Evolutionary conservation across 1,140 invertebrate species (phyloP).

Genomic region (Reticulitermes speratus): DNA sequence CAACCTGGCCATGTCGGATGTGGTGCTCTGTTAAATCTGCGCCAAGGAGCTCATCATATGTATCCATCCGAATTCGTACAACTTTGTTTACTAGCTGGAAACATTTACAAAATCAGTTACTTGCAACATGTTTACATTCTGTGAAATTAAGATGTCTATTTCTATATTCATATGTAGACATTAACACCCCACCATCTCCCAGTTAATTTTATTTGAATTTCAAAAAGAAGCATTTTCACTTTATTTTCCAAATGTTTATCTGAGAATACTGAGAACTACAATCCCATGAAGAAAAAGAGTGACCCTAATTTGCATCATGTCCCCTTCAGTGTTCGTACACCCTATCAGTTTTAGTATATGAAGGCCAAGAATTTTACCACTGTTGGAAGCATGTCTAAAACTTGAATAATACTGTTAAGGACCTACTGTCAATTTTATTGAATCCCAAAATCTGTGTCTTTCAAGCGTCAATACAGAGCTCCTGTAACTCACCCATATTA

Average conservation of each 20-base stretch:
- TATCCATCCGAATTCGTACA: slow-evolving; percentile 78
- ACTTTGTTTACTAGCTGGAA: slow-evolving; percentile 69
- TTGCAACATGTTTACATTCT: background rate
- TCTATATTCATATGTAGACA: slow-evolving; percentile 17
- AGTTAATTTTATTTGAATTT: background rate
- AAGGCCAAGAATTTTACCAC: no score
- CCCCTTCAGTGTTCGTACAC: no score
- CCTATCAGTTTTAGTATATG: no score
- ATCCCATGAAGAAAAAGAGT: no score
- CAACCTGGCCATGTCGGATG: slow-evolving; percentile 62
- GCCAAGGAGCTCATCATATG: slow-evolving; percentile 80
- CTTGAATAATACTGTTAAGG: no score
- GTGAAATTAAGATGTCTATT: background rate
- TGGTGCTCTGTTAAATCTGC: slow-evolving; percentile 86
- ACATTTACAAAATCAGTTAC: background rate
- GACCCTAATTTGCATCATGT: no score
- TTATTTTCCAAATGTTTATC: background rate
- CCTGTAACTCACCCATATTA: background rate
- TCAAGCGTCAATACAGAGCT: no score
- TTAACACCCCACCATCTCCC: slow-evolving; percentile 22
- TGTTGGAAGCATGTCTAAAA: no score
- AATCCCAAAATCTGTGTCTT: no score
- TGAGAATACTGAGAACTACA: background rate
- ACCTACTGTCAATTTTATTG: no score
- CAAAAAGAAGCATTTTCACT: background rate